Base-by-base conservation (phyloP, 2,888 invertebrate species). In the Sesia apiformis region DNA sequence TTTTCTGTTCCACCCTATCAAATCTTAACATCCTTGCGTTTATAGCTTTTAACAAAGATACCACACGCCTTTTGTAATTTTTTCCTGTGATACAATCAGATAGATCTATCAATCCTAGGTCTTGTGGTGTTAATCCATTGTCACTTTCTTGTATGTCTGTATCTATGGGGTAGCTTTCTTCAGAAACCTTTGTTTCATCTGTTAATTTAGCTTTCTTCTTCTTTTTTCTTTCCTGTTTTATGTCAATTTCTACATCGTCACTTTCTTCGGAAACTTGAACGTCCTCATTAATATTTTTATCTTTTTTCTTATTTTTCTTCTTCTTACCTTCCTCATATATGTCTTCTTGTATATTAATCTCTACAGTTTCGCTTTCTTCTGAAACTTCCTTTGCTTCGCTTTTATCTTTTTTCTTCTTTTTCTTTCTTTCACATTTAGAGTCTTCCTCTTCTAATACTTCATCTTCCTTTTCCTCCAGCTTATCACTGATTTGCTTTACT, bases 81-180 rank as follows among this genome's bases (percentile, higher is more conserved):
- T 79, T 78, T 1, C 58, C 52, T 4, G 78, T 75, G 3, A 55
- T 61, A 53, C 88, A 88, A 53, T 79, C 76, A 0, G 78, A 70
- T 46, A 83, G 59, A 55, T 89, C 84, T 42, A 85, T 58, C 0
- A 88, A 66, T 0, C 66, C 63, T 49, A 71, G 57, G 43, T 87
- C 85, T 58, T 78, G 70, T 0, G 81, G 74, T 0, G 72, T 72
- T 0, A 86, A 53, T 8, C 77, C 78, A 5, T 61, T 66, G n/a
- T 79, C 78, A 7, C 39, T 39, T 54, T 83, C 80, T 5, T 75
- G 59, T 6, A 79, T 56, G 39, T 85, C 82, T 38, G 81, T 78
- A 52, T 85, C 84, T 56, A 84, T 83, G 0, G 73, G 76, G 49
- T 86, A 84, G 55, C 83, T 87, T 53, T 84, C 81, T 63, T 81